Evolutionary conservation across 2,888 invertebrate genomes (phyloP).

Genomic region (Blastobasis adustella): DNA sequence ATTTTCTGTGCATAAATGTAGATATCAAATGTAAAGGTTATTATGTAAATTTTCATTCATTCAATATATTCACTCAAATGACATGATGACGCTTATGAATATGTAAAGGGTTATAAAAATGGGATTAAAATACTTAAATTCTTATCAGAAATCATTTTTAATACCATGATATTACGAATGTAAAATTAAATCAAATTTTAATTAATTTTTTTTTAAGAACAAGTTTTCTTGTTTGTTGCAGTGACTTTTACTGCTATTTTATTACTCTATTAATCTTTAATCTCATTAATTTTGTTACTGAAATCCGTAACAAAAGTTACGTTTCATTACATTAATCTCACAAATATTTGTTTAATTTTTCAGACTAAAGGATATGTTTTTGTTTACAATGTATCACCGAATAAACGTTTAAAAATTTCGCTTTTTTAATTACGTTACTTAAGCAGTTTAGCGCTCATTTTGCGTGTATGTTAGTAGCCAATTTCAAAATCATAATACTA

Average conservation of each 20-base stretch:
- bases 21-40: conserved; percentile 16
- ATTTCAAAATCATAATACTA: background rate
- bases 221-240: background rate
- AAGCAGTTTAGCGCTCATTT: background rate
- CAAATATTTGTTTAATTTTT: conserved; percentile 27
- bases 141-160: background rate
- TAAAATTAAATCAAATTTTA: background rate
- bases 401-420: conserved; percentile 15
- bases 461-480: background rate
- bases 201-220: background rate
- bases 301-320: too few species aligned
- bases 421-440: background rate
- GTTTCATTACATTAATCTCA: too few species aligned
- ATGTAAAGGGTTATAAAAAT: background rate
- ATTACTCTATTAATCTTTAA: conserved; percentile 27
- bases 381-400: conserved; percentile 59
- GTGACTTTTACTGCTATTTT: background rate
- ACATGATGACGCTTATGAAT: background rate
- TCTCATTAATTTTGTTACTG: too few species aligned
- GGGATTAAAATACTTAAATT: background rate
- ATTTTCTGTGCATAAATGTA: conserved; percentile 23
- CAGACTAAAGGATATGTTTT: conserved; percentile 70
- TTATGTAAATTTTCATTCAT: conserved; percentile 3
- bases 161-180: background rate
- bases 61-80: too few species aligned